These are phyloP conservation scores for Melieria omissa DNA, from an alignment of 2,888 invertebrate species.

Conservation along the genomic window DNA sequence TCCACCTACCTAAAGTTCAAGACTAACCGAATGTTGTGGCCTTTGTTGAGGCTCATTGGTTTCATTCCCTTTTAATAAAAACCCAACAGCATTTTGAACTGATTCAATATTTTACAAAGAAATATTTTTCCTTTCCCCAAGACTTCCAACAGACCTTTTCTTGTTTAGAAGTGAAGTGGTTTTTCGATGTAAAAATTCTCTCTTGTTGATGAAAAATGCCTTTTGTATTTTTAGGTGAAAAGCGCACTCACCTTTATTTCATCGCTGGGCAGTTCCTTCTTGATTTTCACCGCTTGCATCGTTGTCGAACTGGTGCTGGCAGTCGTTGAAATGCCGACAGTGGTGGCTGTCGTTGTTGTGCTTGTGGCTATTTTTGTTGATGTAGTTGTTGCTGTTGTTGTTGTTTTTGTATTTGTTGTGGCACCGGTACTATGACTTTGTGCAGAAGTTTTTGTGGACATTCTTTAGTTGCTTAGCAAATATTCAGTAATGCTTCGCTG, in stretches of 20 bases:
- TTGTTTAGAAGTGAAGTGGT: too few species aligned
- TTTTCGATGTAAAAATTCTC: too few species aligned
- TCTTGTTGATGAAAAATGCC: too few species aligned
- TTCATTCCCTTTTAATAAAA: too few species aligned
- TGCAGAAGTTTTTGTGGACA: slow-evolving; percentile 70
- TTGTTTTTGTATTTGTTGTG: slow-evolving; percentile 40
- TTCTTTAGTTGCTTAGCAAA: slow-evolving; percentile 51
- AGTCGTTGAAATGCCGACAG: slow-evolving; percentile 38
- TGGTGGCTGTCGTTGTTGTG: slow-evolving; percentile 38
- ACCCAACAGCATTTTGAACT: too few species aligned
- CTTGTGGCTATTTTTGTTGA: slow-evolving; percentile 42
- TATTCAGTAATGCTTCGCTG: slow-evolving; percentile 7
- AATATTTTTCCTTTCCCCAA: too few species aligned
- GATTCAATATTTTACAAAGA: too few species aligned
- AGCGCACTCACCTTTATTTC: slow-evolving; percentile 76
- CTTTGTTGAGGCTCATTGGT: too few species aligned
- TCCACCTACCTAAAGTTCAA: too few species aligned
- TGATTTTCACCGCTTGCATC: slow-evolving; percentile 64
- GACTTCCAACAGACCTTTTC: too few species aligned
- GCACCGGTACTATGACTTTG: slow-evolving; percentile 50
- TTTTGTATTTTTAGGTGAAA: too few species aligned
- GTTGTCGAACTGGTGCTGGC: slow-evolving; percentile 40
- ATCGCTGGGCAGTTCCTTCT: slow-evolving; percentile 78
- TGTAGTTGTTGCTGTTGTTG: slow-evolving; percentile 40
- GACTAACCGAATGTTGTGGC: too few species aligned